Evolutionary conservation across 1,140 invertebrate genomes (phyloP), one percentile per base, ranked within the genome.

Genomic region (Papilio aristodemus): DNA sequence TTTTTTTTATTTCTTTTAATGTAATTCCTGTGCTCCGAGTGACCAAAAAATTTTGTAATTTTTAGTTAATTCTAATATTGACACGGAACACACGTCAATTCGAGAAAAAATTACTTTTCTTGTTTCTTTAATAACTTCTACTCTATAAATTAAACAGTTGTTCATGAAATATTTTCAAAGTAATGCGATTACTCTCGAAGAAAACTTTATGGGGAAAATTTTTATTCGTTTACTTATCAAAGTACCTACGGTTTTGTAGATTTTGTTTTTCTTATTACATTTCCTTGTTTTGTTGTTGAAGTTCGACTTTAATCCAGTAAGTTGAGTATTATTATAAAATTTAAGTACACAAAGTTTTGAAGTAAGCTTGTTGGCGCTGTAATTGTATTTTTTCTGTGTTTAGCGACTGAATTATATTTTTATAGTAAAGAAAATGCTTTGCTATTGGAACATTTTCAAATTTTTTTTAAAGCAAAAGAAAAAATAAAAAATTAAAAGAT

Each of bases 151-250:
- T 50, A 50, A 50, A 50, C 46, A 50, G 46, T 22, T 50, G 46
- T 50, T 50, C 46, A 50, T 17, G 46, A 50, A 50, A 50, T 50
- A 50, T 50, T 17, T 19, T 22, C 46, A 17, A 50, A 50, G 46
- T 50, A 50, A 50, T 50, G 19, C 46, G 46, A 50, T 50, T 50
- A 50, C 46, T 50, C 46, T 50, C 46, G 46, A 50, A 50, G 17
- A 50, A 50, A 50, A 50, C 46, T 50, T 50, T 50, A 50, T 22
- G 46, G 19, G 46, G 17, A 22, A 50, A 50, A 22, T 50, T 50
- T 50, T 50, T 50, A 50, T 50, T 50, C 46, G 46, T 50, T 50
- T 50, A 50, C 46, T 50, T 50, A 50, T 22, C 17, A 50, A 50
- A 50, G 17, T 22, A n/a, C n/a, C n/a, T n/a, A 50, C 19, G 46